Base-by-base conservation (phyloP, 2,888 invertebrate species). In the Spilosoma lubricipeda region DNA sequence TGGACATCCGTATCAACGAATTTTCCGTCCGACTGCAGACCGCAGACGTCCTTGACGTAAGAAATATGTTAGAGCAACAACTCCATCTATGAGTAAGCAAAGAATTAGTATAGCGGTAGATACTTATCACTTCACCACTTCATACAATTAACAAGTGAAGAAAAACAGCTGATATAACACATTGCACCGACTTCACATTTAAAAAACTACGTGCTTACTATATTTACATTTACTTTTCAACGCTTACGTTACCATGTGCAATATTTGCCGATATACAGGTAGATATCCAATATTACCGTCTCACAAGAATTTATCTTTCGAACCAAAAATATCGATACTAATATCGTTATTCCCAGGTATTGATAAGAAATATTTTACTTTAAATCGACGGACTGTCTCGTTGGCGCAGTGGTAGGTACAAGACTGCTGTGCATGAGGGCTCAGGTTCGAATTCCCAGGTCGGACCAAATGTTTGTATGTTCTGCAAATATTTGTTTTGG, bases 61-160 rank as follows among this genome's bases (percentile, higher is more conserved):
- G 65, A 33, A 71, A 18, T 52, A 66, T 67, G 27, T 72, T 52
- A 67, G 30, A 27, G 30, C 52, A 27, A 30, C 30, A 56, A 56
- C 39, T 63, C 39, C 27, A 27, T 64, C 63, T 69, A 30, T 30
- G 23, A 63, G 23, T 75, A 39, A 70, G 63, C 67, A 63, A 63
- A 63, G 68, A 63, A 52, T 30, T 72, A 68, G 20, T 20, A n/a
- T 77, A 42, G 66, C 70, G 15, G 52, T 52, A 52, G 52, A 42
- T 67, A 70, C 36, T 56, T 71, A 45, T 67, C 73, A 64, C 48
- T 69, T 45, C 70, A 30, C 67, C 63, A 23, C 13, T 18, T 66
- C 33, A 27, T 64, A 45, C 67, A 63, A 77, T 80, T 71, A 65
- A 52, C 23, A 48, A 18, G 23, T 39, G 30, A 67, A 71, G 36